Percentiles rank a stretch among this genome's conserved stretches.
Conservation (phyloP, 2,888 invertebrate species). For the Antheraea assamensis region DNA sequence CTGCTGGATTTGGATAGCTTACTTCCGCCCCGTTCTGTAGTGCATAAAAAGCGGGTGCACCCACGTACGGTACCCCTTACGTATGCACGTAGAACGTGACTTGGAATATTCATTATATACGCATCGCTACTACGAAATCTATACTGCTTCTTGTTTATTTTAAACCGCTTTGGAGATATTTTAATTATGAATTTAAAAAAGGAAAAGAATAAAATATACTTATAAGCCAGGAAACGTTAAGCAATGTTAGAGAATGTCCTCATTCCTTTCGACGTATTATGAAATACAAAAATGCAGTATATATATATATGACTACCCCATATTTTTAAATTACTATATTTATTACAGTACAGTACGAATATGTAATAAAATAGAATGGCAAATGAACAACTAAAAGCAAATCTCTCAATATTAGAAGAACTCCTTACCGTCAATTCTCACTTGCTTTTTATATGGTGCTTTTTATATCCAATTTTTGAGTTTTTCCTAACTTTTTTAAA, state of each 20-base stretch:
- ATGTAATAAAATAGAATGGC: no score
- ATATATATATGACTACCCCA: neutral
- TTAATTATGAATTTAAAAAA: neutral
- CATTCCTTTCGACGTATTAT: neutral
- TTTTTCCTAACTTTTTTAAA: no score
- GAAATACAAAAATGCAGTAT: neutral
- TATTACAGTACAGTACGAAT: no score
- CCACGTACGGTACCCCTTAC: constrained; percentile 10
- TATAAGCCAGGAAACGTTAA: neutral
- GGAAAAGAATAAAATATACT: neutral
- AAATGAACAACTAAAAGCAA: no score
- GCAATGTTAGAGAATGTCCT: neutral
- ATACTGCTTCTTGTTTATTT: constrained; percentile 1
- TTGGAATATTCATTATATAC: constrained; percentile 2
- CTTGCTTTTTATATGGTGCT: no score
- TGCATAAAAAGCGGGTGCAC: constrained; percentile 26
- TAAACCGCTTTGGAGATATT: neutral
- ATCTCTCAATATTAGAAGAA: no score
- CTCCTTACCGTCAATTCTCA: no score
- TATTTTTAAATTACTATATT: neutral
- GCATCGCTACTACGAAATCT: neutral
- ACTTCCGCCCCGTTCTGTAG: constrained; percentile 47
- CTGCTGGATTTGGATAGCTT: constrained; percentile 49
- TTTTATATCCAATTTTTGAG: no score
- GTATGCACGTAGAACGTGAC: constrained; percentile 11